Evolutionary conservation across 2,113 vertebrate genomes (phyloP).

Genomic region (Phocoena phocoena): DNA sequence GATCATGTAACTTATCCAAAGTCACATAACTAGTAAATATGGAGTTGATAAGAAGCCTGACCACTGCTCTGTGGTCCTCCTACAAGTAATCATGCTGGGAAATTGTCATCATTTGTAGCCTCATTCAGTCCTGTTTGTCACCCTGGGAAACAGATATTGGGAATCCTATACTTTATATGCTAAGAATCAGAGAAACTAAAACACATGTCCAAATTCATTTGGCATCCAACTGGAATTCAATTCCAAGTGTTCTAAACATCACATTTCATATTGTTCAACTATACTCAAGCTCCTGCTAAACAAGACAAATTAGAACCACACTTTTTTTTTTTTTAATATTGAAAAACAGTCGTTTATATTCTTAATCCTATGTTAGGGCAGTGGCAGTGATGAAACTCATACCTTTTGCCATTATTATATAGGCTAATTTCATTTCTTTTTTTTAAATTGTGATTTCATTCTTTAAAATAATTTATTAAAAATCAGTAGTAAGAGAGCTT

Average conservation of each 20-base stretch:
- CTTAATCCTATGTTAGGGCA: background rate
- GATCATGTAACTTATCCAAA: background rate
- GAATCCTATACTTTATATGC: no score
- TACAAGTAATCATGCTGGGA: background rate
- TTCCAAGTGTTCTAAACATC: background rate
- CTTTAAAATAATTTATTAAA: background rate
- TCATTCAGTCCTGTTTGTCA: background rate
- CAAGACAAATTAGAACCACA: background rate
- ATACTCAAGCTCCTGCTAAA: background rate
- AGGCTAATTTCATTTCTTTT: background rate
- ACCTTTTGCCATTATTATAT: background rate
- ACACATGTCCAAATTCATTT: background rate
- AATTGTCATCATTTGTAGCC: background rate
- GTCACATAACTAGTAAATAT: background rate
- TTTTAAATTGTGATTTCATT: background rate
- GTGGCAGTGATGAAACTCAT: background rate
- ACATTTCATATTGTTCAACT: accelerated
- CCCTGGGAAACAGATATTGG: no score
- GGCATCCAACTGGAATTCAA: background rate
- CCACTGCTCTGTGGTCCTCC: accelerated
- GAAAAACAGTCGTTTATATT: background rate
- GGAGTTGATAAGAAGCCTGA: background rate
- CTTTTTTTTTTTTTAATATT: background rate
- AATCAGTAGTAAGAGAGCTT: background rate
- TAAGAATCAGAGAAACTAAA: background rate